Base-by-base conservation (phyloP, 2,113 vertebrate species). In the Ctenodactylus gundi region DNA sequence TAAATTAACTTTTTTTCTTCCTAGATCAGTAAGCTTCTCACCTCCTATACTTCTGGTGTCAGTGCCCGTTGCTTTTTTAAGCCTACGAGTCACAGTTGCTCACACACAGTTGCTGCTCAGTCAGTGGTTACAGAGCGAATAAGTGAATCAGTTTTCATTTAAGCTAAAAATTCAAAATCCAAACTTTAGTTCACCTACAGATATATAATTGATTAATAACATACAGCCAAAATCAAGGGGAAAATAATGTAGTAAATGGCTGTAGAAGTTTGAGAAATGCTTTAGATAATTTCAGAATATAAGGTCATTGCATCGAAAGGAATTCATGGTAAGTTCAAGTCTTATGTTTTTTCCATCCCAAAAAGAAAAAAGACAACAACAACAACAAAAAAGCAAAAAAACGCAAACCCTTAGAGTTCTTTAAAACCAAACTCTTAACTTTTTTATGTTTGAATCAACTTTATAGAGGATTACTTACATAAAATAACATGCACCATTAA, bases 391-490 rank as follows among this genome's bases (percentile, higher is more conserved):
- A n/a, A n/a, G n/a, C n/a, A n/a, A n/a, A 8, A 36, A 57, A 78
- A 58, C 34, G 34, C 46, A 25, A 49, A 46, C 12, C 36, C 29
- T 39, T 60, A 75, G 57, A 57, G n/a, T 65, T 75, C 31, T 58
- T 72, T 31, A 82, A 57, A 44, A 82, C 0, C 36, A 73, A 89
- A 82, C 1, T 93, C 17, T 46, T 76, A 89, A 41, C 29, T 70
- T 73, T 89, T 89, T 72, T 78, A 78, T 83, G 20, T 60, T 85
- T 46, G 31, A 76, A 72, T 82, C 73, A 78, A 78, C 14, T 86
- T 91, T 60, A 72, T 46, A 57, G 44, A 92, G 70, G 55, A 62
- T 57, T 49, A 92, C 82, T 91, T 89, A 72, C 51, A 86, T 91
- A 65, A 93, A 70, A 75, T 76, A 91, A 88, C 88, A 60, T 65